Percentiles rank a stretch among this genome's conserved stretches.
Evolutionary conservation across 2,888 invertebrate genomes (phyloP).

Genomic region (Pyrochroa serraticornis): DNA sequence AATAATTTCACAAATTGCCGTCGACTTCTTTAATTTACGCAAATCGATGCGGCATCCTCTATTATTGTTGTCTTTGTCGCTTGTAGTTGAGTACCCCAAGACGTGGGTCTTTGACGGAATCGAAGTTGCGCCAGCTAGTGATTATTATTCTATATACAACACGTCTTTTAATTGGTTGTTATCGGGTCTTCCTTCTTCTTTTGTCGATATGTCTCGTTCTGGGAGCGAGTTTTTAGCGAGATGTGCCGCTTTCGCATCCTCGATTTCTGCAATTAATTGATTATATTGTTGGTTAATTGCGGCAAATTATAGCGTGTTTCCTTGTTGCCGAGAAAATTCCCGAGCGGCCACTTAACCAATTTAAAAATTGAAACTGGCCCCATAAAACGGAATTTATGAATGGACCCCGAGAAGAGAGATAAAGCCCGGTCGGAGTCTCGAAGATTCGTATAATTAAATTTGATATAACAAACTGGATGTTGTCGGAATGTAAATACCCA

Average conservation of each 20-base stretch:
- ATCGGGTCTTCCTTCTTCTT: constrained; percentile 41
- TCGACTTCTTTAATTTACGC: constrained; percentile 54
- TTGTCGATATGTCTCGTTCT: constrained; percentile 16
- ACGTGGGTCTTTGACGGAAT: constrained; percentile 31
- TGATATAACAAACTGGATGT: constrained; percentile 39
- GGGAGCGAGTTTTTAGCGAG: too few relatives aligned
- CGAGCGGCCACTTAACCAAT: constrained; percentile 11
- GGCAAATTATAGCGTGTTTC: too few relatives aligned
- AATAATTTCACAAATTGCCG: constrained; percentile 60
- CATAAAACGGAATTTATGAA: constrained; percentile 35
- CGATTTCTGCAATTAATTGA: too few relatives aligned
- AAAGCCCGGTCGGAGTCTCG: constrained; percentile 25
- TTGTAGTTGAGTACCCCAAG: background rate
- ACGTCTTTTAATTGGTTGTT: constrained; percentile 60
- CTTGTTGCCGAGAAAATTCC: background rate
- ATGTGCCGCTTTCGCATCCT: too few relatives aligned
- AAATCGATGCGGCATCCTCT: constrained; percentile 14
- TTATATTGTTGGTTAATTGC: too few relatives aligned
- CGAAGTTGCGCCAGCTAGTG: constrained; percentile 54
- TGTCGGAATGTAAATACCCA: constrained; percentile 36
- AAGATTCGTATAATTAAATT: constrained; percentile 37
- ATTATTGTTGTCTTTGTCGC: constrained; percentile 2
- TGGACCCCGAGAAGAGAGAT: constrained; percentile 29
- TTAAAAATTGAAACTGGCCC: constrained; percentile 24
- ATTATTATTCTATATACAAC: constrained; percentile 60